Evolutionary conservation across 2,113 vertebrate species (phyloP).

Genomic region (Tragelaphus scriptus): DNA sequence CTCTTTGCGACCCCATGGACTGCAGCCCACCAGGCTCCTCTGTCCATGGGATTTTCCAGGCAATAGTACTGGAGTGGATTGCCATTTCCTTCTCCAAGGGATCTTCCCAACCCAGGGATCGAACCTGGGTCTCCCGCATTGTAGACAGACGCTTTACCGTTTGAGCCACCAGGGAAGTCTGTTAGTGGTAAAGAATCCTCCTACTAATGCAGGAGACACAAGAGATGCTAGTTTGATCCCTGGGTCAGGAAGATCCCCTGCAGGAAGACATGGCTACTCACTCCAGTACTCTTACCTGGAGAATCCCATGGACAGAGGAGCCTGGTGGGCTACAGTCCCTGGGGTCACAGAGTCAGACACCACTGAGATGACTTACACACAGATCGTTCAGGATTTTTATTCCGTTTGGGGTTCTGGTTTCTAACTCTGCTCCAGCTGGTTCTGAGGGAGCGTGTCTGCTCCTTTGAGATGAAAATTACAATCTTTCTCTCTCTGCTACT

Average conservation of each 20-base stretch:
- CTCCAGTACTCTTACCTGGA: neutral
- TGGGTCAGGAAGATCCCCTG: neutral
- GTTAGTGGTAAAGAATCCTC: neutral
- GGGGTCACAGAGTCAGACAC: neutral
- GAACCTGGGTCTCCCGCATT: too few relatives aligned
- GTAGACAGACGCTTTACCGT: too few relatives aligned
- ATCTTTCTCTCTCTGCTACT: neutral
- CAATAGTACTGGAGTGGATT: neutral
- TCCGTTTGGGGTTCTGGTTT: neutral
- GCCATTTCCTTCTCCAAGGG: accelerated
- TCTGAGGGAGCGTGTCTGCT: neutral
- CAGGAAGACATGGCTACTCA: neutral
- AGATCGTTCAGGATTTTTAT: neutral
- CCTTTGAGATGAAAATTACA: neutral
- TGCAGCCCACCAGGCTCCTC: neutral
- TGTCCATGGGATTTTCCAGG: neutral
- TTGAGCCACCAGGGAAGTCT: too few relatives aligned
- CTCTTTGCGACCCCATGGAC: neutral
- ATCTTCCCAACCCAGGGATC: neutral
- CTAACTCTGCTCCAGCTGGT: neutral
- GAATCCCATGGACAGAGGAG: neutral
- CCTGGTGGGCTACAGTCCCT: neutral
- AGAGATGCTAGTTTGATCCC: neutral
- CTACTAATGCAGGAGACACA: neutral
- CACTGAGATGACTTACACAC: neutral